These are phyloP conservation scores for Clistopyga incitator DNA, from an alignment of 2,888 invertebrate species.

Conservation along the genomic window DNA sequence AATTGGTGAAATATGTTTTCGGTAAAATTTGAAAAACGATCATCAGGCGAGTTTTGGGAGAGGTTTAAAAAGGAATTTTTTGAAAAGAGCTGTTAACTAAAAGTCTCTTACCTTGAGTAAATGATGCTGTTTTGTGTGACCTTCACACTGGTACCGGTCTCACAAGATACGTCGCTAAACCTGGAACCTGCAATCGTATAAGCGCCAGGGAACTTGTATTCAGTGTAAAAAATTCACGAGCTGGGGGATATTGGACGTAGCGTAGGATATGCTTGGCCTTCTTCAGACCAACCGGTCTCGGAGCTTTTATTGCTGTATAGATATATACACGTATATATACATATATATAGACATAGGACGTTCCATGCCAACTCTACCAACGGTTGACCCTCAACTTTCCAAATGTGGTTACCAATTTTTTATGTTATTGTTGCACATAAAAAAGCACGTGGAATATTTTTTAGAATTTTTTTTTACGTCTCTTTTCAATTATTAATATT, in stretches of 20 bases:
- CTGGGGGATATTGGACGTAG: slow-evolving; percentile 55
- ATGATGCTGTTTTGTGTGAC: not conserved
- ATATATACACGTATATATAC: no score
- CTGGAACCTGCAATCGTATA: slow-evolving; percentile 9
- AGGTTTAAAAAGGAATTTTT: not conserved
- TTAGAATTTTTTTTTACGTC: no score
- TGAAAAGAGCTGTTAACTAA: not conserved
- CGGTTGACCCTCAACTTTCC: no score
- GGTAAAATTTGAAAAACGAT: not conserved
- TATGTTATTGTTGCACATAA: no score
- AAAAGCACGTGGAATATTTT: no score
- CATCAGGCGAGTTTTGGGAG: not conserved
- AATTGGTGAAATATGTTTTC: not conserved
- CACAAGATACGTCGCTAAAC: slow-evolving; percentile 44
- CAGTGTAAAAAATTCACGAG: slow-evolving; percentile 60
- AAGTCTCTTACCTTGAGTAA: not conserved
- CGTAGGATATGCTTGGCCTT: slow-evolving; percentile 27
- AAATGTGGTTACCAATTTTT: no score
- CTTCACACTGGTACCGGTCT: slow-evolving; percentile 18
- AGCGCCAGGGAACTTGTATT: slow-evolving; percentile 2
- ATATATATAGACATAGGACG: no score
- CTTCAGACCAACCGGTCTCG: not conserved
- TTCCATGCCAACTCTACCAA: no score
- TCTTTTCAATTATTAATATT: no score
- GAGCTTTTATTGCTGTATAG: slow-evolving; percentile 17